Percentiles rank a stretch among this genome's conserved stretches.
phyloP scores from a whole-genome alignment of 2,888 invertebrate species.

The Physocephala rufipes region DNA sequence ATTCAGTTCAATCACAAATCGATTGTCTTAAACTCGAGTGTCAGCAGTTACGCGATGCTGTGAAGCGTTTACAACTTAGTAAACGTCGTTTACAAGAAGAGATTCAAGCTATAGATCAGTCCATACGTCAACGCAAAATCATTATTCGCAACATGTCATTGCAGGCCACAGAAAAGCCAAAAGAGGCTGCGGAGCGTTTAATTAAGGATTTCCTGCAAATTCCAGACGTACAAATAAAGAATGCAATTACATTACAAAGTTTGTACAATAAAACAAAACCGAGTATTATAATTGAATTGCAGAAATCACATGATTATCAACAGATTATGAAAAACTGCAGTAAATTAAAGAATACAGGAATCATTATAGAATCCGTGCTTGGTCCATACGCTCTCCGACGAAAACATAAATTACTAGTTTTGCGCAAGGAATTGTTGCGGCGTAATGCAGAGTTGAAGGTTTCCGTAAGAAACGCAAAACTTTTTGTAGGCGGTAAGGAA shows the following conservation, averaged over 20 bases:
- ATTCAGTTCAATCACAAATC: conserved; percentile 23
- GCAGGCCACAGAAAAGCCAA: conserved; percentile 29
- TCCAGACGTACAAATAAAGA: conserved; percentile 37
- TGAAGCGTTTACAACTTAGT: conserved; percentile 39
- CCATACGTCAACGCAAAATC: conserved; percentile 43
- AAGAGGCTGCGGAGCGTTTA: conserved; percentile 39
- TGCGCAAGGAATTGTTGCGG: conserved; percentile 46
- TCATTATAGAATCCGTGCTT: conserved; percentile 44
- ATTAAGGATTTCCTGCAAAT: conserved; percentile 41
- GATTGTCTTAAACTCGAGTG: conserved; percentile 41
- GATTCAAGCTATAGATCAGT: conserved; percentile 43
- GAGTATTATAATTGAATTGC: conserved; percentile 42
- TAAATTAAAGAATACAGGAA: conserved; percentile 46
- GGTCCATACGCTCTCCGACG: conserved; percentile 43
- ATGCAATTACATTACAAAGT: conserved; percentile 35
- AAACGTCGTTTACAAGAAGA: conserved; percentile 45
- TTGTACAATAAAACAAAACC: conserved; percentile 25
- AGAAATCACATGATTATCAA: conserved; percentile 38
- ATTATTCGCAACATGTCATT: conserved; percentile 44
- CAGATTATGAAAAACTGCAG: conserved; percentile 40
- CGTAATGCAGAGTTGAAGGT: conserved; percentile 45
- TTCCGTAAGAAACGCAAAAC: conserved; percentile 41
- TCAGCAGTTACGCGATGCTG: conserved; percentile 34
- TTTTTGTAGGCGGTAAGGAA: conserved; percentile 42
- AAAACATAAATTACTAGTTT: conserved; percentile 45